phyloP scores from a whole-genome alignment of 2,888 invertebrate species.

The Lasioglossum oenotherae region DNA sequence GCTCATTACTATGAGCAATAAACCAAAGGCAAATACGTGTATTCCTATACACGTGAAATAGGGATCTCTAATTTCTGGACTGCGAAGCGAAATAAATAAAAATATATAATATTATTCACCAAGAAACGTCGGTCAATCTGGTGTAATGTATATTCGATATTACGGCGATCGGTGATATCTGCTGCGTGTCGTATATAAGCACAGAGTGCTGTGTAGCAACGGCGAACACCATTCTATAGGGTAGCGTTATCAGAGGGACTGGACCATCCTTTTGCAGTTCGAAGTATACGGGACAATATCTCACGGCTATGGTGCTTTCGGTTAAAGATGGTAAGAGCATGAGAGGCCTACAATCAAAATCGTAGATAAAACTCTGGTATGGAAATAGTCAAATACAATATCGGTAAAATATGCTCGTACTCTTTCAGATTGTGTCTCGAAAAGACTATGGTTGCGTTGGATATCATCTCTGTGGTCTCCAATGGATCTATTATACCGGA shows the following conservation, averaged over 20 bases:
- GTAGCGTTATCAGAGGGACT: constrained; percentile 86
- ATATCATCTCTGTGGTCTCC: constrained; percentile 86
- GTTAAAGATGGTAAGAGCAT: constrained; percentile 91
- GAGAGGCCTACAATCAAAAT: constrained; percentile 87
- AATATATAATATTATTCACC: constrained; percentile 85
- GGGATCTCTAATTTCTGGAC: too few species aligned
- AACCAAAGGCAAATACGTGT: too few species aligned
- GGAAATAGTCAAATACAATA: neutral
- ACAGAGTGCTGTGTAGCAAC: constrained; percentile 95
- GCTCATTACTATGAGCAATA: too few species aligned
- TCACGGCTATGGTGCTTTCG: constrained; percentile 93
- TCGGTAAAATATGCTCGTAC: constrained; percentile 82
- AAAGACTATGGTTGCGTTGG: constrained; percentile 87
- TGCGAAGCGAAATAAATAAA: too few species aligned
- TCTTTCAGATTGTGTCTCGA: constrained; percentile 86
- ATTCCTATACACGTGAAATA: too few species aligned
- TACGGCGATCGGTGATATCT: constrained; percentile 91
- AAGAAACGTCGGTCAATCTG: constrained; percentile 94
- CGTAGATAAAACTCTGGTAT: neutral
- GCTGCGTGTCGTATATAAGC: constrained; percentile 95
- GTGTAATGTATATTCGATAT: constrained; percentile 95
- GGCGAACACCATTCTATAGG: constrained; percentile 95
- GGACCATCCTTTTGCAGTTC: constrained; percentile 87
- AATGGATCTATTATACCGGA: constrained; percentile 93
- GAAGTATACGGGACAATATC: constrained; percentile 92